A percentile compares a stretch with the other conserved stretches of the same genome.
Conservation (phyloP, 2,797 vertebrate species). For the Kryptolebias ocellatus region DNA sequence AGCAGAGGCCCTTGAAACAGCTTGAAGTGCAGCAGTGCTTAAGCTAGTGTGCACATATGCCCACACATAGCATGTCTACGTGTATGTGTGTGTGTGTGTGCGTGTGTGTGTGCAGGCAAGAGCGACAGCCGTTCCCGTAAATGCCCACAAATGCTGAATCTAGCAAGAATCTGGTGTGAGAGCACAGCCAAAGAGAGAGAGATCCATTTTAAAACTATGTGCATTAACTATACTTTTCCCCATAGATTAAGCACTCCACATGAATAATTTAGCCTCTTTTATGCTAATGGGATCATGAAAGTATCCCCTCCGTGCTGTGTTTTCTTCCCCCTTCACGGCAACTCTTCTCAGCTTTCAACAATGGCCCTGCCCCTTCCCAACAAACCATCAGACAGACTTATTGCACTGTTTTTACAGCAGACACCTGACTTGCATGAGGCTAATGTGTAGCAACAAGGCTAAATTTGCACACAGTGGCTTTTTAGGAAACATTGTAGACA, state of each 20-base stretch:
- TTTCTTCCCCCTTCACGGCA: constrained; percentile 79
- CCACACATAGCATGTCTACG: constrained; percentile 32
- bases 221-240: constrained; percentile 99
- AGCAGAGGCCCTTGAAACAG: constrained; percentile 82
- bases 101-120: constrained; percentile 39
- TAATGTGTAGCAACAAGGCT: constrained; percentile 56
- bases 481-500: constrained; percentile 29
- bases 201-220: constrained; percentile 99
- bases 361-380: constrained; percentile 89
- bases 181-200: constrained; percentile 82
- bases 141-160: constrained; percentile 95
- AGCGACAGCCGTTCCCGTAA: constrained; percentile 90
- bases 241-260: constrained; percentile 98
- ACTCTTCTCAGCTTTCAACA: constrained; percentile 97
- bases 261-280: constrained; percentile 99
- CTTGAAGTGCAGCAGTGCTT: constrained; percentile 88
- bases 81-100: constrained; percentile 11
- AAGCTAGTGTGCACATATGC: constrained; percentile 58
- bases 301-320: constrained; percentile 91
- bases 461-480: constrained; percentile 30
- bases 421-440: constrained; percentile 59
- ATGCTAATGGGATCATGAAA: constrained; percentile 99
- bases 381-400: constrained; percentile 70
- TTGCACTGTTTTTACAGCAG: constrained; percentile 60
- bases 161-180: constrained; percentile 96